phyloP scores from a whole-genome alignment of 2,113 vertebrate genomes.

The Thomomys bottae region DNA sequence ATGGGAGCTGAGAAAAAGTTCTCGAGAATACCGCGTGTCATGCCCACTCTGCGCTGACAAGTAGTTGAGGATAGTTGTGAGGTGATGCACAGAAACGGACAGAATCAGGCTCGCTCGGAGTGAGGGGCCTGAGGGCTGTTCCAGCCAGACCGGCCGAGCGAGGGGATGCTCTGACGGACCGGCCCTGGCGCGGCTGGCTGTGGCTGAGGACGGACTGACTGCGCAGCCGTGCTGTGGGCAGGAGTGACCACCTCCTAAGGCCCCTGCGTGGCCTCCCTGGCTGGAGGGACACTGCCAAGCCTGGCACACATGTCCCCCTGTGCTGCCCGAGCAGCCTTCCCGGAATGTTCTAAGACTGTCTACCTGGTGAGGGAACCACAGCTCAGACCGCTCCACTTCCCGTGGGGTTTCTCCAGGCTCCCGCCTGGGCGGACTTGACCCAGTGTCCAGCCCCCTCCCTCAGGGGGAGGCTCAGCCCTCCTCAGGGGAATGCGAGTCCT shows the following conservation, averaged over 20 bases:
- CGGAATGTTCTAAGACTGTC: neutral
- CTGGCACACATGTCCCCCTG: neutral
- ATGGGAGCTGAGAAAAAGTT: neutral
- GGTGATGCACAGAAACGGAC: neutral
- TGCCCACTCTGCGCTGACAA: neutral
- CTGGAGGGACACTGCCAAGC: neutral
- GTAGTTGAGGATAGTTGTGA: neutral
- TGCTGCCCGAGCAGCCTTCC: neutral
- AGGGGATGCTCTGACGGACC: neutral
- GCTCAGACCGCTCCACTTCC: fast-evolving
- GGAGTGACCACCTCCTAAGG: slow-evolving; percentile 69
- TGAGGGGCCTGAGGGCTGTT: neutral
- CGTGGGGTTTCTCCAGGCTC: fast-evolving
- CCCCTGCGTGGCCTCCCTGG: neutral
- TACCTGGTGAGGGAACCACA: too few species aligned
- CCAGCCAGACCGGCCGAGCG: neutral
- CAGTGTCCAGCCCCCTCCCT: fast-evolving
- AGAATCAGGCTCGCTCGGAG: neutral
- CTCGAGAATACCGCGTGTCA: neutral
- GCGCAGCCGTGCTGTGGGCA: slow-evolving; percentile 67
- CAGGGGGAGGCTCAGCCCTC: neutral
- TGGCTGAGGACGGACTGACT: slow-evolving; percentile 69
- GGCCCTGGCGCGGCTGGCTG: neutral
- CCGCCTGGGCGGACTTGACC: fast-evolving
- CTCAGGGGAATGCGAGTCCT: fast-evolving